Conservation (phyloP, 2,797 vertebrate species). For the Acrossocheilus fasciatus region DNA sequence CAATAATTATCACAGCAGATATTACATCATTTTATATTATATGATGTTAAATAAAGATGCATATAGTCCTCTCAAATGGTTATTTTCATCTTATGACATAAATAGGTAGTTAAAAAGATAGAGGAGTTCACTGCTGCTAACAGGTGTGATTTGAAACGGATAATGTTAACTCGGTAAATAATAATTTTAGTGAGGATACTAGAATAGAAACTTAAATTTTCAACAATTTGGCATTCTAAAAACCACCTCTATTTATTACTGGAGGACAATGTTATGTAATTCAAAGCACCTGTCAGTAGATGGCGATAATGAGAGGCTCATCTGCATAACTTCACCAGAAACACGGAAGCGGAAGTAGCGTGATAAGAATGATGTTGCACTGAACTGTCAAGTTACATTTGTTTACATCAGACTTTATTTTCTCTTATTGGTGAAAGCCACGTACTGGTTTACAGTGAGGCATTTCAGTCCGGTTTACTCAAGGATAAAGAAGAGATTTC, state of each 20-base stretch:
- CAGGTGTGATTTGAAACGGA: not conserved
- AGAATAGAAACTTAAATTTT: not conserved
- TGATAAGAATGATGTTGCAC: not conserved
- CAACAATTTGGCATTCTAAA: not conserved
- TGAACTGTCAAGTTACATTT: slow-evolving; percentile 25
- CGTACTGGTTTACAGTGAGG: not conserved
- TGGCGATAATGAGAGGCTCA: not conserved
- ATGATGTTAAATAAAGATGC: not conserved
- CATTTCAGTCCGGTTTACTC: not conserved
- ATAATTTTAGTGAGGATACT: not conserved
- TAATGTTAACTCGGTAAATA: not conserved
- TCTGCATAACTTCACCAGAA: not conserved
- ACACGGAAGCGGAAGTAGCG: slow-evolving; percentile 47
- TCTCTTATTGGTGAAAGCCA: not conserved
- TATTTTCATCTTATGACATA: not conserved
- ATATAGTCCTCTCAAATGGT: not conserved
- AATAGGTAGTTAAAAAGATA: not conserved
- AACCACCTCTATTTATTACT: not conserved
- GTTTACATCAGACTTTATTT: slow-evolving; percentile 34
- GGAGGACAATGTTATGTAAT: not conserved
- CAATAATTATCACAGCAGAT: not conserved
- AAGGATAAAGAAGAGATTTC: not conserved
- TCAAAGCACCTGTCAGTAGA: not conserved
- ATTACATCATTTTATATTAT: not conserved
- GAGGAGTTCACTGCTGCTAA: not conserved